Evolutionary conservation across 2,797 vertebrate genomes (phyloP), one percentile per base, ranked within the genome.

Genomic region (Salmo trutta): DNA sequence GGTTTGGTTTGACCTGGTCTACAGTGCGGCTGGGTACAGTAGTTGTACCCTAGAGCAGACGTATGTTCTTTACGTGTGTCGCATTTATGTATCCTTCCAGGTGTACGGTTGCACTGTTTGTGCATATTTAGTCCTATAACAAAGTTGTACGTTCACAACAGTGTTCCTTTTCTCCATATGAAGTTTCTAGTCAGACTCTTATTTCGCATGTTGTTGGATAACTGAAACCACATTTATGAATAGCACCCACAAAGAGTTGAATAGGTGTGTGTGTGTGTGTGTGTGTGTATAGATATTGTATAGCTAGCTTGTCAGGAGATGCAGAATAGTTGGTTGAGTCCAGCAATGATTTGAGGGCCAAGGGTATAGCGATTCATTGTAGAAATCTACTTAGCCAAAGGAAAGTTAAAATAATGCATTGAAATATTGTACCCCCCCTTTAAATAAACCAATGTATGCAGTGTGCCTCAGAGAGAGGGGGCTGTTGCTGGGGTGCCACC

Each of bases 11-110:
- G 52, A 27, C 77, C 81, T 71, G 67, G 77, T 81, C 33, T 68
- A 75, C 31, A 33, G 78, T 29, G 56, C n/a, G 70, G 66, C 7
- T 64, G 59, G 14, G 21, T 64, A 64, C 21, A 64, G 8, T 76
- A 52, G 53, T 47, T 54, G 71, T 75, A 62, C 84, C 80, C 59
- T 73, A 77, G 54, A 66, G 77, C 71, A 75, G 65, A 17, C 77
- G 85, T 81, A 65, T 83, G 84, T 81, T 80, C 16, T 73, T 17
- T 27, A 72, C 67, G 53, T 24, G 29, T 76, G 74, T 74, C 68
- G 72, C 0, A 54, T 89, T 84, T 83, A 75, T 79, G 84, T 83
- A 79, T 85, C 81, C 65, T 53, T 69, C 3, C 70, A 62, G 86
- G 82, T 83, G 67, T 74, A 71, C 27, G 47, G 65, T 73, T 80